phyloP scores from a whole-genome alignment of 2,797 vertebrate species.

The Pristis pectinata region DNA sequence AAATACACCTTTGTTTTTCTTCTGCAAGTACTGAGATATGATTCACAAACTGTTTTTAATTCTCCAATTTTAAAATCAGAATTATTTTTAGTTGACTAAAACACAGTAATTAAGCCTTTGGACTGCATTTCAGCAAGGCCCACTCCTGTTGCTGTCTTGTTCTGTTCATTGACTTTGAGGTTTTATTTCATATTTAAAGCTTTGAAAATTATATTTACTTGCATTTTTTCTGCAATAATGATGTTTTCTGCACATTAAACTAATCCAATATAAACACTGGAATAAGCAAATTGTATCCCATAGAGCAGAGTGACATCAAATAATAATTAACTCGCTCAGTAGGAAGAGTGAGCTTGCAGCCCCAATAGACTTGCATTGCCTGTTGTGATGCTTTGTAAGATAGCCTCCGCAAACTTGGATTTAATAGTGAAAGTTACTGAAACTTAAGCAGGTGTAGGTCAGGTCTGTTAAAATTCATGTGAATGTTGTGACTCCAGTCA shows the following conservation, averaged over 20 bases:
- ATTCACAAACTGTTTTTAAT: constrained; percentile 7
- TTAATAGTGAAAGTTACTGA: background rate
- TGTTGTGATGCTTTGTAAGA: background rate
- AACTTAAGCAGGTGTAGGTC: background rate
- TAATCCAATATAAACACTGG: constrained; percentile 29
- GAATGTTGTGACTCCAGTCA: background rate
- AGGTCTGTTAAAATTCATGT: background rate
- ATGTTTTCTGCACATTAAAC: constrained; percentile 22
- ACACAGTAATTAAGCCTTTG: background rate
- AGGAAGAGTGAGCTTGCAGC: constrained; percentile 2
- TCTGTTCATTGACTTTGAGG: background rate
- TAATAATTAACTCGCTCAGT: constrained; percentile 20
- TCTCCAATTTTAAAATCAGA: background rate
- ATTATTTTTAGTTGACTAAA: background rate
- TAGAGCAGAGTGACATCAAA: constrained; percentile 19
- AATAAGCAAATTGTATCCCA: constrained; percentile 28
- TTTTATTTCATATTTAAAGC: background rate
- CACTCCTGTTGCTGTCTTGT: background rate
- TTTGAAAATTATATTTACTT: constrained; percentile 19
- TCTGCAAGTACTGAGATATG: background rate
- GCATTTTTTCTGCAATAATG: background rate
- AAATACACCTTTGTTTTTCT: background rate
- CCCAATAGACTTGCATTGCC: background rate
- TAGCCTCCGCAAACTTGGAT: background rate
- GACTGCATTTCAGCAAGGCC: background rate